Evolutionary conservation across 2,797 vertebrate species (phyloP), one percentile per base, ranked within the genome.

Genomic region (Poeciliopsis paucimaculata): DNA sequence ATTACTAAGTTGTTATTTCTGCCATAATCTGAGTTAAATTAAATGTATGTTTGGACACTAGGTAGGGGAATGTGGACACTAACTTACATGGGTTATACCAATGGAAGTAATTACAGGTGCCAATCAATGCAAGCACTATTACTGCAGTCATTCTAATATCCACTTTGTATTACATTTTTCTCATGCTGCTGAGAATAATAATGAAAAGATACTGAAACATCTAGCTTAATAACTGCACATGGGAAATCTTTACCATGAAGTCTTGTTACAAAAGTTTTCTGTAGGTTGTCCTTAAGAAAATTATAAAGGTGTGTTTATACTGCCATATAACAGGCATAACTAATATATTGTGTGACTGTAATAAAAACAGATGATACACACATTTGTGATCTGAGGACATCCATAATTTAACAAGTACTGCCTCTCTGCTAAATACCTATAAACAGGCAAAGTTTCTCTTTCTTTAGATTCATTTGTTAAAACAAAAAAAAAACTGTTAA

Each of bases 1-100:
- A 41, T 72, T 80, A 57, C 11, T 26, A 28, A 28, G 16, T 16
- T n/a, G 41, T 72, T 49, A 72, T 72, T 72, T 72, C 46, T 46
- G 16, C 46, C 71, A 72, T 49, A 31, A 36, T 49, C 18, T 72
- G 28, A 49, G 8, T 34, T 72, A 72, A 72, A 49, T 72, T 9
- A 36, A 49, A 72, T 72, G 7, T 23, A 26, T 49, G 4, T 41
- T 34, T 4, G 49, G 71, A 72, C 16, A n/a, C 71, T 2, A 31
- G 28, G 18, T 4, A 76, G 2, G 18, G 31, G 46, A 72, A 34
- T 20, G 28, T 31, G 15, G 28, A 49, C 18, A 23, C 16, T 34
- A 46, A 49, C 18, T 26, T 68, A 23, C 36, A 41, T 72, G 46
- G 34, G 16, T 18, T 72, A 10, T 12, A 3, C 1, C 4, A n/a